Evolutionary conservation across 1,140 invertebrate genomes (phyloP), one percentile per base, ranked within the genome.

Genomic region (Proales similis): DNA sequence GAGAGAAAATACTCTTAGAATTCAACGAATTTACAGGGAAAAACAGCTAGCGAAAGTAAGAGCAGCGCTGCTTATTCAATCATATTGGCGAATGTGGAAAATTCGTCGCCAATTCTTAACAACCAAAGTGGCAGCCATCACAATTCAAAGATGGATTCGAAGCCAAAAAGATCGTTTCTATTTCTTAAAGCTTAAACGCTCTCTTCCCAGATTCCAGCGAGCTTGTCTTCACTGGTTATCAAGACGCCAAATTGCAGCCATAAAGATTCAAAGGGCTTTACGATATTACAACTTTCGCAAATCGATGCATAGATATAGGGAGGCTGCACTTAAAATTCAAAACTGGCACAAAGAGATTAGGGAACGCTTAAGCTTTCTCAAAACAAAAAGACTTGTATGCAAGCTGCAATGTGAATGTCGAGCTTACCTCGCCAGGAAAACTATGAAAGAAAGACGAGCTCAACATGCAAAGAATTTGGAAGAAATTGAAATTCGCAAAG

Each of bases 311-410:
- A 22, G 9, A 5, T 57, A 42, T 42, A 38, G 51, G 12, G 6
- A 24, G 32, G 4, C 19, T 57, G 33, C 36, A 2, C 14, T 42
- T 3, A 42, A 26, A 42, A 57, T 57, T 26, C 51, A 57, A 26
- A 57, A 2, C 22, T 57, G 51, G 51, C 1, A 42, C 51, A 42
- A 57, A 42, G 51, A 57, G 45, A 57, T 26, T 26, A 3, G 20
- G 51, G 20, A 42, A 42, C n/a, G 38, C 39, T 26, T 57, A 42
- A n/a, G n/a, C n/a, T n/a, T n/a, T 57, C 45, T 57, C 26, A 17
- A 57, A 5, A n/a, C 27, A n/a, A 29, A 19, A 14, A 17, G 51
- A 17, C 17, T 43, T 42, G 19, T 57, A 2, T 4, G 39, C 1
- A 57, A 57, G 32, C 39, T 57, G 39, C 51, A 57, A 57, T 19